Evolutionary conservation across 2,888 invertebrate species (phyloP).

Genomic region (Euproctis similis): DNA sequence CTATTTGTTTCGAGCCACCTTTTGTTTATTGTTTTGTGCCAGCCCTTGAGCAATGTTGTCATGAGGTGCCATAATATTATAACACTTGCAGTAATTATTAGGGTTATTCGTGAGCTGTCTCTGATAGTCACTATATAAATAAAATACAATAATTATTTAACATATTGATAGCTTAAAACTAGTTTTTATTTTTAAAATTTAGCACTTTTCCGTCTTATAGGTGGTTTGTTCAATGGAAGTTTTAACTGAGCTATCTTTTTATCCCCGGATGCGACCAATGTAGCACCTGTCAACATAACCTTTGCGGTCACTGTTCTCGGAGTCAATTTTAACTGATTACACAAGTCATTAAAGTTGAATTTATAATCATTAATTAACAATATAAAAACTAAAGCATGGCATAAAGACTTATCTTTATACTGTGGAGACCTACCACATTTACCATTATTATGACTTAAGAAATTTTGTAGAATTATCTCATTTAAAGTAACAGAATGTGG

Average conservation of each 20-base stretch:
- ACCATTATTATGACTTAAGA: slow-evolving; percentile 31
- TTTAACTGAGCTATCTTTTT: slow-evolving; percentile 51
- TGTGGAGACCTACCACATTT: slow-evolving; percentile 38
- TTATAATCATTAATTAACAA: slow-evolving; percentile 52
- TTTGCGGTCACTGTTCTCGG: slow-evolving; percentile 36
- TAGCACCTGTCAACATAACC: slow-evolving; percentile 45
- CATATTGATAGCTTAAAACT: no score
- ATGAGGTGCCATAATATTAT: no score
- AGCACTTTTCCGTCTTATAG: slow-evolving; percentile 41
- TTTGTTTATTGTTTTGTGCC: no score
- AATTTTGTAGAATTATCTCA: slow-evolving; percentile 41
- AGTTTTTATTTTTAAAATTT: slow-evolving; percentile 32
- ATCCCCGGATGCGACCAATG: slow-evolving; percentile 26
- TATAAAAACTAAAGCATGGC: slow-evolving; percentile 51
- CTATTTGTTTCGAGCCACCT: no score
- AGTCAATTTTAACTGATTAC: slow-evolving; percentile 39
- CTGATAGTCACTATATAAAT: no score
- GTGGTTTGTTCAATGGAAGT: slow-evolving; percentile 20
- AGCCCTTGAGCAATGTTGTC: no score
- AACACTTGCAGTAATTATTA: no score
- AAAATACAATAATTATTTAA: no score
- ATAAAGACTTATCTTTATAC: slow-evolving; percentile 53
- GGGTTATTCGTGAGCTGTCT: no score
- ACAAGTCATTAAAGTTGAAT: slow-evolving; percentile 42
- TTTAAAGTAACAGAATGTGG: slow-evolving; percentile 43